These are phyloP conservation scores for Drosophila watanabei DNA, from an alignment of 1,140 invertebrate species.

Conservation along the genomic window DNA sequence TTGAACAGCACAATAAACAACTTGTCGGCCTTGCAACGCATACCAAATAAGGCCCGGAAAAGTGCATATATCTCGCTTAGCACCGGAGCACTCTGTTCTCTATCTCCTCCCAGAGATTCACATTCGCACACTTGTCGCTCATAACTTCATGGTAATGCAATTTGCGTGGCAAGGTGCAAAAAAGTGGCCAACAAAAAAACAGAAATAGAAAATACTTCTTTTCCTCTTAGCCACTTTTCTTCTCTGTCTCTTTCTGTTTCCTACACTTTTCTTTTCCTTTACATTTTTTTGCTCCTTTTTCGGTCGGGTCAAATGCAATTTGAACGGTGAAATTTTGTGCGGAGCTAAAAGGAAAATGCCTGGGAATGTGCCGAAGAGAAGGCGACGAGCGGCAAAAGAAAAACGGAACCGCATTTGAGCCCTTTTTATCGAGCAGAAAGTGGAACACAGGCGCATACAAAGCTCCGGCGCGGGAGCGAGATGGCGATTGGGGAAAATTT, in stretches of 20 bases:
- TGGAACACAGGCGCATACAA: slow-evolving; percentile 48
- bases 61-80: slow-evolving; percentile 56
- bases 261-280: slow-evolving; percentile 22
- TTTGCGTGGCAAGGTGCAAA: slow-evolving; percentile 70
- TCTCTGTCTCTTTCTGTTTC: slow-evolving; percentile 17
- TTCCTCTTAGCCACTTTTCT: slow-evolving; percentile 52
- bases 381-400: slow-evolving; percentile 58
- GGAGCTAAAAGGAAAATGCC: slow-evolving; percentile 49
- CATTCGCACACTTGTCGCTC: slow-evolving; percentile 81
- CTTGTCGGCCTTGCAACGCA: slow-evolving; percentile 27
- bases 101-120: slow-evolving; percentile 54
- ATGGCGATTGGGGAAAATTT: slow-evolving; percentile 46
- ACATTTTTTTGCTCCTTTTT: slow-evolving; percentile 8
- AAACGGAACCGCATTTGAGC: slow-evolving; percentile 81
- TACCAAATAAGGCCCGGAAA: slow-evolving; percentile 43
- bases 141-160: slow-evolving; percentile 75
- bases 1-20: slow-evolving; percentile 37
- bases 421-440: slow-evolving; percentile 79
- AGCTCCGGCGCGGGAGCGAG: slow-evolving; percentile 29
- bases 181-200: slow-evolving; percentile 51
- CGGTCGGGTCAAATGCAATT: slow-evolving; percentile 57
- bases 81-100: slow-evolving; percentile 24
- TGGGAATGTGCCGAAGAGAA: slow-evolving; percentile 60
- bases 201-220: slow-evolving; percentile 70
- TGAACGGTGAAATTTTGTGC: slow-evolving; percentile 61